phyloP scores from a whole-genome alignment of 2,888 invertebrate species.

The Hirtodrosophila alboralis region DNA sequence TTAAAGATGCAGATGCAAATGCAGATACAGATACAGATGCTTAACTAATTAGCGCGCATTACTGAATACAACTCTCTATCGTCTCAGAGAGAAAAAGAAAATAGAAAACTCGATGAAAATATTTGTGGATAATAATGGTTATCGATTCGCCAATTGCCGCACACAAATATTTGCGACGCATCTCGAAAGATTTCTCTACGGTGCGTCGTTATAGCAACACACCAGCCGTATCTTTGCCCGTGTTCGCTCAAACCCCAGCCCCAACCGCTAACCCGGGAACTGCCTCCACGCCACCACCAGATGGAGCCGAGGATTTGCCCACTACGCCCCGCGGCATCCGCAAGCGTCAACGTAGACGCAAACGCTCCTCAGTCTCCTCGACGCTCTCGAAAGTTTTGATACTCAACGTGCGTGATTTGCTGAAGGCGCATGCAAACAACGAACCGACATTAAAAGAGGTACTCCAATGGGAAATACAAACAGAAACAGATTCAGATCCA shows the following conservation, averaged over 20 bases:
- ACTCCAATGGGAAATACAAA: slow-evolving; percentile 13
- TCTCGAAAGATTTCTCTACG: slow-evolving; percentile 79
- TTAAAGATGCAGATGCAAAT: background rate
- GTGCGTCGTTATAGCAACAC: slow-evolving; percentile 78
- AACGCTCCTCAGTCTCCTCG: slow-evolving; percentile 82
- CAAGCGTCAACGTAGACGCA: slow-evolving; percentile 70
- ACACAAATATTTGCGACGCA: slow-evolving; percentile 75
- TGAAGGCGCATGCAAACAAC: slow-evolving; percentile 69
- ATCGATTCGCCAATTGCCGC: slow-evolving; percentile 65
- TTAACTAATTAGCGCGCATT: slow-evolving; percentile 54
- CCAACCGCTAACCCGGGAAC: slow-evolving; percentile 1
- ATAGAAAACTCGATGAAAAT: background rate
- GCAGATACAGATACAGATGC: background rate
- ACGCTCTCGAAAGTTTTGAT: slow-evolving; percentile 83
- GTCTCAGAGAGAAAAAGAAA: slow-evolving; percentile 15
- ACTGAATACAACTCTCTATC: slow-evolving; percentile 24
- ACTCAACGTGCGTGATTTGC: slow-evolving; percentile 83
- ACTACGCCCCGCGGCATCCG: slow-evolving; percentile 70
- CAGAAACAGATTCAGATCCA: background rate
- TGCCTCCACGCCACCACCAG: slow-evolving; percentile 5
- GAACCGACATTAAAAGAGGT: slow-evolving; percentile 66
- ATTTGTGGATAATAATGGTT: slow-evolving; percentile 54
- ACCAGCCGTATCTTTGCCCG: slow-evolving; percentile 39
- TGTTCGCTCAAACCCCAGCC: slow-evolving; percentile 8
- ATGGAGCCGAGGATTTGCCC: slow-evolving; percentile 25